Percentiles rank a stretch among this genome's conserved stretches.
These are phyloP conservation scores for Pyrgilauda ruficollis DNA, from an alignment of 2,113 vertebrate genomes.

Conservation along the genomic window DNA sequence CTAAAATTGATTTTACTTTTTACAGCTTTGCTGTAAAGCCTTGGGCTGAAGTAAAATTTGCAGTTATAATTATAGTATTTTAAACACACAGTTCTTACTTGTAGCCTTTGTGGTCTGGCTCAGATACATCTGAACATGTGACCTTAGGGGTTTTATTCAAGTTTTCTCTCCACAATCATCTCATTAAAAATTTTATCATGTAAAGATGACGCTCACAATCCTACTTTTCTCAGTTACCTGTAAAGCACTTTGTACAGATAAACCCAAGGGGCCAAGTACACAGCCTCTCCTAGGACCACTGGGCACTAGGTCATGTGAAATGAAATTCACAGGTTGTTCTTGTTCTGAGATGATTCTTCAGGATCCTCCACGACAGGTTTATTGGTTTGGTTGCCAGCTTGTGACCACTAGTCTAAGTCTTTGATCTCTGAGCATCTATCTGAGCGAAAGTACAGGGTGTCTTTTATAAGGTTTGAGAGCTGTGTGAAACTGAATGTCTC, in stretches of 20 bases:
- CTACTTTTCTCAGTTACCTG: neutral
- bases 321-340: neutral
- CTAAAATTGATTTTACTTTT: conserved; percentile 53
- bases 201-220: neutral
- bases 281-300: neutral
- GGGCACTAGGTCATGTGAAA: neutral
- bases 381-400: neutral
- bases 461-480: neutral
- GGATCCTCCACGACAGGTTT: neutral
- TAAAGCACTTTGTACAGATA: neutral
- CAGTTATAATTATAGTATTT: conserved; percentile 25
- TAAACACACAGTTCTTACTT: conserved; percentile 14
- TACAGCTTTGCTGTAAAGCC: conserved; percentile 45
- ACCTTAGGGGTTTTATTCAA: conserved; percentile 4
- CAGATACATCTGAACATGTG: neutral
- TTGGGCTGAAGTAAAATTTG: conserved; percentile 26
- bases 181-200: conserved; percentile 6
- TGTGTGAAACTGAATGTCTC: neutral
- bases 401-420: neutral
- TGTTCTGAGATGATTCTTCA: neutral
- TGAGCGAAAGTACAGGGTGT: neutral
- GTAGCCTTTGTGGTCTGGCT: neutral
- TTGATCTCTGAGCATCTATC: neutral
- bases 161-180: conserved; percentile 9
- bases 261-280: neutral